Percentiles rank a stretch among this genome's conserved stretches.
phyloP scores from a whole-genome alignment of 2,113 vertebrate species.

The Mormoops blainvillei region DNA sequence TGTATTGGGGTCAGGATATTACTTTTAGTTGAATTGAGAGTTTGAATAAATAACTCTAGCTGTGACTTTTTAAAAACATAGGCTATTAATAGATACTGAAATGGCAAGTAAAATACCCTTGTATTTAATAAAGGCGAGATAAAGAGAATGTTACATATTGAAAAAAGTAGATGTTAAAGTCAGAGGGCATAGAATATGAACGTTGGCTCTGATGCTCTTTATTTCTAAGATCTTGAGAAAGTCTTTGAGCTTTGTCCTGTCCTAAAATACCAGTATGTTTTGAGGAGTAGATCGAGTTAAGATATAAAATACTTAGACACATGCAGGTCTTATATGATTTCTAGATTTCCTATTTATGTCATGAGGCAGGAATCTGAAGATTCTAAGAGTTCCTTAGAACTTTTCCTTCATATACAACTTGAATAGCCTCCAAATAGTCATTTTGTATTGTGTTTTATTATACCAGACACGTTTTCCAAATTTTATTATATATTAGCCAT shows the following conservation, averaged over 20 bases:
- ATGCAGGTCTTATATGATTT: not conserved
- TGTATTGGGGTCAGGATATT: not conserved
- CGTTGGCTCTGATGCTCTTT: not conserved
- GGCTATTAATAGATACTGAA: not conserved
- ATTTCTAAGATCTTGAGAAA: not conserved
- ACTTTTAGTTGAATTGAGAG: constrained; percentile 37
- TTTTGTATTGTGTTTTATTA: not conserved
- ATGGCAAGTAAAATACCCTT: not conserved
- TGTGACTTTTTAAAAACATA: not conserved
- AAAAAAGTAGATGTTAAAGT: not conserved
- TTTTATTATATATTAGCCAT: not conserved
- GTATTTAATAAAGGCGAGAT: not conserved
- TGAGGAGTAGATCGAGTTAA: not conserved
- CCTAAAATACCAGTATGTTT: not conserved
- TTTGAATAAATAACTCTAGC: not conserved
- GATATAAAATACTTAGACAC: not conserved
- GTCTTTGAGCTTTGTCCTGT: not conserved
- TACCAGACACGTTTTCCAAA: not conserved
- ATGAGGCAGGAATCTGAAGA: not conserved
- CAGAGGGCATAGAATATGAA: not conserved
- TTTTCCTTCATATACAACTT: not conserved
- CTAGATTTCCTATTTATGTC: not conserved
- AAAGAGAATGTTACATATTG: not conserved
- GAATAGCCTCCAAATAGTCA: not conserved
- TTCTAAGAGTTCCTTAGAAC: not conserved